Conservation (phyloP, 2,888 invertebrate species). For the Hecatera dysodea region DNA sequence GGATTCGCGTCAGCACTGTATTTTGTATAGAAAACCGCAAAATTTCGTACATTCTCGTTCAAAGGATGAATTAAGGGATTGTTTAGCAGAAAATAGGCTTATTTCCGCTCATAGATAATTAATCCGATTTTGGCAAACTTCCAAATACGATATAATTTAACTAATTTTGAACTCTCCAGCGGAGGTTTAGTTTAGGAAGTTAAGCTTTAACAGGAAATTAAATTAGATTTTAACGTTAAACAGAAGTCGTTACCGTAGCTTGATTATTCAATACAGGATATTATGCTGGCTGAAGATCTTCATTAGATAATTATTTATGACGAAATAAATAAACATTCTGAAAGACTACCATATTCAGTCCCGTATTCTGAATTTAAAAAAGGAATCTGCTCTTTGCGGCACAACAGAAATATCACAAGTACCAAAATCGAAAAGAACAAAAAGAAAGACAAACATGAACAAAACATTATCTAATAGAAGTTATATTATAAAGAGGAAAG, state of each 20-base stretch:
- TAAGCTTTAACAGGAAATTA: constrained; percentile 38
- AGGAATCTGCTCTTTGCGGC: too few species aligned
- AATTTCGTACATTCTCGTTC: constrained; percentile 19
- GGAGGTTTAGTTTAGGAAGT: constrained; percentile 19
- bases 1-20: neutral
- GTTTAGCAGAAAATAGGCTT: constrained; percentile 39
- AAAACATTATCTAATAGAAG: too few species aligned
- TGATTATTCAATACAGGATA: neutral
- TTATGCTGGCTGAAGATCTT: neutral
- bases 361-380: neutral
- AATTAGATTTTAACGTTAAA: constrained; percentile 34
- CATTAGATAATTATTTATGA: neutral
- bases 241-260: neutral
- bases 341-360: neutral
- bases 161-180: constrained; percentile 33
- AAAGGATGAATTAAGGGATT: constrained; percentile 23
- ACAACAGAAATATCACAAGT: neutral
- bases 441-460: neutral
- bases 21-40: constrained; percentile 33
- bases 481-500: too few species aligned
- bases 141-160: constrained; percentile 35
- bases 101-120: constrained; percentile 24
- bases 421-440: neutral
- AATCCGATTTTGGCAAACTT: constrained; percentile 38
- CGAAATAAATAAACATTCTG: neutral